Percentiles rank a stretch among this genome's conserved stretches.
Evolutionary conservation across 1,140 invertebrate genomes (phyloP).

Genomic region (Penaeus indicus): DNA sequence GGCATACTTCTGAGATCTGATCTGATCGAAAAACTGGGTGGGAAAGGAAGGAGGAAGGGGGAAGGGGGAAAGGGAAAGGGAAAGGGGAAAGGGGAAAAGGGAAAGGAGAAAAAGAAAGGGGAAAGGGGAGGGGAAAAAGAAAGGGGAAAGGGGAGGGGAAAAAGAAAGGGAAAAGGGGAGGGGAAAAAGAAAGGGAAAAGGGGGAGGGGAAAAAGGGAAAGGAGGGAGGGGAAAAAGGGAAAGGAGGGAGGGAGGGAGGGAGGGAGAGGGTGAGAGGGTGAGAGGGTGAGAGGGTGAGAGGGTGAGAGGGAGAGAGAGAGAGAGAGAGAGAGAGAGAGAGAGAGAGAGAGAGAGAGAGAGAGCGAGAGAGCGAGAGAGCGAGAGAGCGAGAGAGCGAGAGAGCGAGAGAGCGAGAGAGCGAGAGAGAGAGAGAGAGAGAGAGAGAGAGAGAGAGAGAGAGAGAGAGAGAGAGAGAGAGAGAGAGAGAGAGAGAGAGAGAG

Average conservation of each 20-base stretch:
- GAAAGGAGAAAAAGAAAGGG: constrained; percentile 5
- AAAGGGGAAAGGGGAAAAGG: background rate
- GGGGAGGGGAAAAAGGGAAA: background rate
- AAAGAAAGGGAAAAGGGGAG: background rate
- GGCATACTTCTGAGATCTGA: too few species aligned
- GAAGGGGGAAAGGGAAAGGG: background rate
- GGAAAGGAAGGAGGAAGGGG: background rate
- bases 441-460: background rate
- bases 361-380: background rate
- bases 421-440: background rate
- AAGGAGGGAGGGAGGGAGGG: background rate
- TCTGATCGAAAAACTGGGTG: background rate
- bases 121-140: background rate
- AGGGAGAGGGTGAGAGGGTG: background rate
- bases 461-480: background rate
- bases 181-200: background rate
- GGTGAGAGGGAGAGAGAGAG: background rate
- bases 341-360: background rate
- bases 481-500: background rate
- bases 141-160: background rate
- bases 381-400: background rate
- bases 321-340: background rate
- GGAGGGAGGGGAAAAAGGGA: background rate
- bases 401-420: background rate
- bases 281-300: background rate